Evolutionary conservation across 2,113 vertebrate species (phyloP), one percentile per base, ranked within the genome.

Genomic region (Passer montanus): DNA sequence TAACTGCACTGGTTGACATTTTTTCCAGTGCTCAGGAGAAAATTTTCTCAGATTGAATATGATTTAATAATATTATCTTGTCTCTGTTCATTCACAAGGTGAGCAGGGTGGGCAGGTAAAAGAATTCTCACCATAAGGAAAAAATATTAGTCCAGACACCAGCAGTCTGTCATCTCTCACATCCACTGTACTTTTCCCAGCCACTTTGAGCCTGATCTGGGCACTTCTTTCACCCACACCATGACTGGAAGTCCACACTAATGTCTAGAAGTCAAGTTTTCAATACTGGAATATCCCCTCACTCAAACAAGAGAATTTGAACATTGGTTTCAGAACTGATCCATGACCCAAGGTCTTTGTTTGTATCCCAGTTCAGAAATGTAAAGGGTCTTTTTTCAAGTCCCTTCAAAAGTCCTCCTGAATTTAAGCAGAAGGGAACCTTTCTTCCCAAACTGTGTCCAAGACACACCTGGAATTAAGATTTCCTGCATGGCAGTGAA

Each of bases 311-410:
- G 5, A 56, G 5, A 26, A 76, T 17, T 1, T 83, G 7, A 24
- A 11, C 63, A 9, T 14, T 72, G 7, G 7, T 52, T 89, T 72
- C 66, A 59, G 28, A 50, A 55, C 5, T 7, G 17, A 26, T 11
- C 12, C 13, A 5, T 19, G 31, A 21, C 8, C 11, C 39, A 47
- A 47, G 10, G 8, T 49, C 31, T 10, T 68, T 24, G 5, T 21
- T 77, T 62, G 8, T 20, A 17, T 21, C n/a, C 46, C 26, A 52
- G 24, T 30, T 28, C 39, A 87, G 37, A 58, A 78, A 44, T 4
- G 1, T 3, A 37, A 53, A 0, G 2, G 1, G 4, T n/a, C 4
- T 70, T 77, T 77, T 23, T 22, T 78, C 28, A 23, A 24, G 9
- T 30, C 5, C 5, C 14, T 78, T 46, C 3, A 35, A 39, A 80